Evolutionary conservation across 1,140 invertebrate genomes (phyloP).

Genomic region (Ips nitidus): DNA sequence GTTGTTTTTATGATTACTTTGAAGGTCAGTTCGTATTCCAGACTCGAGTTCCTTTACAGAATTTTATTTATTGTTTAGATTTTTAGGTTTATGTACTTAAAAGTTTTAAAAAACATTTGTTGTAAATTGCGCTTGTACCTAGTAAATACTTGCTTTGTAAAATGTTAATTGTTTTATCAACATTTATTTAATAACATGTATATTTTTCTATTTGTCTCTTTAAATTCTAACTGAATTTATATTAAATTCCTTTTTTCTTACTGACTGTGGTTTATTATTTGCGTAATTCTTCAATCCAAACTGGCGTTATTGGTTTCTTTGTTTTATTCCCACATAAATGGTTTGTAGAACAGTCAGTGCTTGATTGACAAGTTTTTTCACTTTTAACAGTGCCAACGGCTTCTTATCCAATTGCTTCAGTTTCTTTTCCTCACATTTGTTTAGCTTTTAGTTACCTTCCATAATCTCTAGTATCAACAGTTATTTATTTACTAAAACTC

Average conservation of each 20-base stretch:
- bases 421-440: too few relatives aligned
- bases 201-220: constrained; percentile 43
- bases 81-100: constrained; percentile 40
- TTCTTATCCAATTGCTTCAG: too few relatives aligned
- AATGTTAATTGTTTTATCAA: constrained; percentile 38
- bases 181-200: constrained; percentile 42
- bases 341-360: too few relatives aligned
- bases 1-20: neutral
- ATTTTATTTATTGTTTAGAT: constrained; percentile 40
- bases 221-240: constrained; percentile 40
- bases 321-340: too few relatives aligned
- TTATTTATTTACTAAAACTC: too few relatives aligned
- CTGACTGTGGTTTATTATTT: neutral
- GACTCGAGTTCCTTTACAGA: constrained; percentile 20
- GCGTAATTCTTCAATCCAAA: too few relatives aligned
- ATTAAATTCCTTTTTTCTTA: constrained; percentile 37
- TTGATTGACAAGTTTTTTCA: too few relatives aligned
- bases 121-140: constrained; percentile 29
- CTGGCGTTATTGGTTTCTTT: too few relatives aligned
- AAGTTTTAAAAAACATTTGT: constrained; percentile 29
- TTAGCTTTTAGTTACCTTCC: too few relatives aligned
- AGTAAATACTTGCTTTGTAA: constrained; percentile 36
- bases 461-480: too few relatives aligned
- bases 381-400: too few relatives aligned
- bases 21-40: neutral